Evolutionary conservation across 1,140 invertebrate species (phyloP), one percentile per base, ranked within the genome.

Genomic region (Trachymyrmex cornetzi): DNA sequence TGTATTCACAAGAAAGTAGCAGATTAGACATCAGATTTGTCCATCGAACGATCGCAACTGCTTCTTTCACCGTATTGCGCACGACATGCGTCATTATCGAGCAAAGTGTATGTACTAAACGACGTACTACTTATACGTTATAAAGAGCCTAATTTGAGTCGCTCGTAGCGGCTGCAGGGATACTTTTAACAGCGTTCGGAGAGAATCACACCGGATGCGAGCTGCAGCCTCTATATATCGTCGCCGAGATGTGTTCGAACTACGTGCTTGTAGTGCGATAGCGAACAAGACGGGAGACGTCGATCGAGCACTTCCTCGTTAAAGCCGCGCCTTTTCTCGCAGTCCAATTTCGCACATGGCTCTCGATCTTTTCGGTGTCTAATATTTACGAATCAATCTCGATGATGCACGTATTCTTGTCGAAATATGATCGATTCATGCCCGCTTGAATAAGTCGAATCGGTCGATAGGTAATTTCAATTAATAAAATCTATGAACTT

Each of bases 241-340:
- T 34, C 74, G 22, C 34, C 27, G 38, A 79, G 24, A 79, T 50
- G 14, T 24, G 55, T 77, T 48, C 38, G 16, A 61, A 24, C 74
- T 61, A 61, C n/a, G n/a, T 67, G 63, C 34, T 66, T 22, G 63
- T 67, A 55, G 63, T n/a, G n/a, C 61, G 77, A 67, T 79, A 66
- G 63, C 63, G 48, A 48, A 34, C 44, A 50, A 79, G 44, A 14
- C n/a, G 30, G 5, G 34, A 22, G 61, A 79, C 77, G 48, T 67
- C 77, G 77, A 53, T 34, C 19, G 27, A 67, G 38, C 77, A 53
- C 77, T 71, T 71, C 16, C 22, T 81, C 66, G 79, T 81, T 57
- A 81, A 48, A 81, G 48, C 63, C 77, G 48, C 64, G 77, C 64
- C 77, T 81, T 55, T 71, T 22, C 53, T 69, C 34, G n/a, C 77